Conservation (phyloP, 1,140 invertebrate genomes). For the Drosophila pseudoobscura region DNA sequence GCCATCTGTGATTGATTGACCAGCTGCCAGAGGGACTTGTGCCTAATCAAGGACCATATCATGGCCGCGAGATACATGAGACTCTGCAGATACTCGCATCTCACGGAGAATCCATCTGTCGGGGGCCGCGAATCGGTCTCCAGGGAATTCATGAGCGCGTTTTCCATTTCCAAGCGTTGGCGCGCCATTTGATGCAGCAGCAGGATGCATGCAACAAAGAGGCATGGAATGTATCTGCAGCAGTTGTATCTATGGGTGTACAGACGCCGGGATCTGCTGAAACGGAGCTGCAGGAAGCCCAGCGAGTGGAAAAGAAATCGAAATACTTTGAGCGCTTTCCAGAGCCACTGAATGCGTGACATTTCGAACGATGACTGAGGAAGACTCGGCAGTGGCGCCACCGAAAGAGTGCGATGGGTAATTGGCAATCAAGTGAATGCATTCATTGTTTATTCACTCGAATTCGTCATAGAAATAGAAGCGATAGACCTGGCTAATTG, state of each 20-base stretch:
- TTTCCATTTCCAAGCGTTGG: neutral
- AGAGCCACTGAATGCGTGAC: constrained; percentile 34
- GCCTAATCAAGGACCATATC: constrained; percentile 1
- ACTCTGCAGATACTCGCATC: neutral
- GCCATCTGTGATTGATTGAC: constrained; percentile 34
- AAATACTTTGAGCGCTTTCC: constrained; percentile 21
- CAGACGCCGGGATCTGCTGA: constrained; percentile 10
- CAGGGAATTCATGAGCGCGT: neutral
- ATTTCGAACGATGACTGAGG: constrained; percentile 37
- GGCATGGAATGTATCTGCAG: neutral
- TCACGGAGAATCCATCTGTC: neutral
- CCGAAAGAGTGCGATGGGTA: constrained; percentile 1
- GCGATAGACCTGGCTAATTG: constrained; percentile 65
- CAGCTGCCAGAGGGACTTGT: constrained; percentile 16
- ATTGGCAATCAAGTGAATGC: constrained; percentile 18
- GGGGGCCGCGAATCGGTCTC: neutral
- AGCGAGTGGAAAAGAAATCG: constrained; percentile 13
- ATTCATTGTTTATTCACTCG: constrained; percentile 48
- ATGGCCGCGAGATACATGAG: constrained; percentile 3
- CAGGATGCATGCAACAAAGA: constrained; percentile 9
- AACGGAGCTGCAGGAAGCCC: constrained; percentile 43
- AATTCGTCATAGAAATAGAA: constrained; percentile 54
- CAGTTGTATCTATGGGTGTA: constrained; percentile 9
- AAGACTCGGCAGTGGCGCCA: neutral
- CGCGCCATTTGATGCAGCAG: neutral